Evolutionary conservation across 2,888 invertebrate species (phyloP).

Genomic region (Pediacus dermestoides): DNA sequence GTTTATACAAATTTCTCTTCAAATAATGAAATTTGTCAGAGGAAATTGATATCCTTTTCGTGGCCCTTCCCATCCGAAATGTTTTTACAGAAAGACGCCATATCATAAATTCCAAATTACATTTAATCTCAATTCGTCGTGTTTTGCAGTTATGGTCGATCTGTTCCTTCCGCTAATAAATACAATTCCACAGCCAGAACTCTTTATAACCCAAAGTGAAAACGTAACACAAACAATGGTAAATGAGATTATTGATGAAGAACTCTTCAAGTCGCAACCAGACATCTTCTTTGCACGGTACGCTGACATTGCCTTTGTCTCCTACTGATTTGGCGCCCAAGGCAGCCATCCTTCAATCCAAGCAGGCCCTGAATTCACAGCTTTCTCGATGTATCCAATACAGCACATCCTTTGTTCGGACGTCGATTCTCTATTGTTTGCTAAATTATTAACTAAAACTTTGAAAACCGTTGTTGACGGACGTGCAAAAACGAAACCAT

Average conservation of each 20-base stretch:
- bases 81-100: no score
- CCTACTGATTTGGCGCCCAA: constrained; percentile 36
- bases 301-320: constrained; percentile 36
- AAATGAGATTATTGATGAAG: constrained; percentile 42
- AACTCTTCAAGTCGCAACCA: constrained; percentile 39
- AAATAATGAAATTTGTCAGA: no score
- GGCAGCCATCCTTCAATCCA: constrained; percentile 29
- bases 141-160: no score
- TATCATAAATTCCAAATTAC: no score
- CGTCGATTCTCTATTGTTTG: constrained; percentile 24
- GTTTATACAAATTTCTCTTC: no score
- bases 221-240: constrained; percentile 34
- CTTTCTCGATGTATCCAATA: constrained; percentile 21
- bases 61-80: no score
- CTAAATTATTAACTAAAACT: constrained; percentile 24
- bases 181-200: constrained; percentile 7
- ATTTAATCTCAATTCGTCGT: no score
- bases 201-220: constrained; percentile 8
- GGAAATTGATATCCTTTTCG: no score
- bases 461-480: constrained; percentile 14
- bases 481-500: constrained; percentile 19
- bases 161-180: constrained; percentile 9
- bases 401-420: constrained; percentile 23
- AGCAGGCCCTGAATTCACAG: constrained; percentile 18
- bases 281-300: constrained; percentile 36